Evolutionary conservation across 1,140 invertebrate species (phyloP).

Genomic region (Drosophila arizonae): DNA sequence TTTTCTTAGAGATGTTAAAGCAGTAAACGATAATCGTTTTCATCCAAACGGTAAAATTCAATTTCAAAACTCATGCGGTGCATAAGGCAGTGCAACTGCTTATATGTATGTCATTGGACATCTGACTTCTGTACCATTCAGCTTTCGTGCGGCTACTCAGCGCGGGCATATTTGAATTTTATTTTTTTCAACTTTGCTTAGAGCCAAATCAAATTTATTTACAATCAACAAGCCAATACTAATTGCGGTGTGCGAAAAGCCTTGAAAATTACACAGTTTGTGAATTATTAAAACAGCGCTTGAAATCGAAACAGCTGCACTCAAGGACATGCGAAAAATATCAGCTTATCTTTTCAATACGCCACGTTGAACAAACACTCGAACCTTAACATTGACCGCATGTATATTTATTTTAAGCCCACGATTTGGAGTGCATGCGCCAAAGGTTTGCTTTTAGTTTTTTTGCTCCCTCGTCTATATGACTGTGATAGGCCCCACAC

Average conservation of each 20-base stretch:
- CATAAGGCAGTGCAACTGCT: background rate
- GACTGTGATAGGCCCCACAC: constrained; percentile 27
- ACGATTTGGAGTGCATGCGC: constrained; percentile 2
- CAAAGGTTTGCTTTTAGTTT: constrained; percentile 23
- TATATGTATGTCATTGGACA: background rate
- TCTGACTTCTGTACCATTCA: background rate
- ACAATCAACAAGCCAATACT: background rate
- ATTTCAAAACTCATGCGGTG: background rate
- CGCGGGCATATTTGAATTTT: constrained; percentile 3
- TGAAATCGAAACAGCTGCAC: constrained; percentile 52
- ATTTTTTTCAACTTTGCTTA: background rate
- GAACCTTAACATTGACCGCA: background rate
- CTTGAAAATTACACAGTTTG: background rate
- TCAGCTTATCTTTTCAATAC: constrained; percentile 21
- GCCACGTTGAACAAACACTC: constrained; percentile 30
- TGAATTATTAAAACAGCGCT: constrained; percentile 51
- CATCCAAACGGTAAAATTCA: too few species aligned
- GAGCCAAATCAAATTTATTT: background rate
- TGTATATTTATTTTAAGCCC: background rate
- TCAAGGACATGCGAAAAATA: constrained; percentile 57
- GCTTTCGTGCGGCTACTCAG: background rate
- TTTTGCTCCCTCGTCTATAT: constrained; percentile 12
- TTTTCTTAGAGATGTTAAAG: too few species aligned
- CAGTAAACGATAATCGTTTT: too few species aligned
- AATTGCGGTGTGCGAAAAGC: background rate